Evolutionary conservation across 2,113 vertebrate genomes (phyloP).

Genomic region (Tragelaphus strepsiceros): DNA sequence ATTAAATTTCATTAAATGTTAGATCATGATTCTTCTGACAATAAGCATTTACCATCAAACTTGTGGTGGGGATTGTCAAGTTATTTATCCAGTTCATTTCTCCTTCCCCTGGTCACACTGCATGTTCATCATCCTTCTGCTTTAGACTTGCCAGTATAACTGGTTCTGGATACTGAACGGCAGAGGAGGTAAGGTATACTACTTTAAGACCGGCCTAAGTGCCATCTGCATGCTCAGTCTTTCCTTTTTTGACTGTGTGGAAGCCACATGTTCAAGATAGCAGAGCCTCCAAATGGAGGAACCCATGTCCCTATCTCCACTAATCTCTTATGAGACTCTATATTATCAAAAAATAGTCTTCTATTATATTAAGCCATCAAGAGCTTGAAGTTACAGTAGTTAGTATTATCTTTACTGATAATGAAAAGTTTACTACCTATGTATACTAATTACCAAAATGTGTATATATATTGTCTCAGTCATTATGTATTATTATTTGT

Average conservation of each 20-base stretch:
- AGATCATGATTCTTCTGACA: neutral
- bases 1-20: conserved; percentile 11
- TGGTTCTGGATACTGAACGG: neutral
- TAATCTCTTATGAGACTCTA: neutral
- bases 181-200: neutral
- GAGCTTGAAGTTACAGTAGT: neutral
- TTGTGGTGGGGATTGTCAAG: neutral
- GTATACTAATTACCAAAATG: neutral
- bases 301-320: neutral
- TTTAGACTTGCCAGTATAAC: neutral
- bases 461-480: neutral
- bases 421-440: neutral
- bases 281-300: neutral
- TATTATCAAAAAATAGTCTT: neutral
- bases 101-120: neutral
- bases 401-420: neutral
- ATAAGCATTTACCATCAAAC: neutral
- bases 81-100: neutral
- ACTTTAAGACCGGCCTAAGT: neutral
- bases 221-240: neutral
- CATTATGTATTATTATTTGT: neutral
- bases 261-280: neutral
- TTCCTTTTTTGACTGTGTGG: neutral
- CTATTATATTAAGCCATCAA: neutral
- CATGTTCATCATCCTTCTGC: neutral